These are phyloP conservation scores for Lophotriccus pileatus DNA, from an alignment of 2,797 vertebrate species.

Conservation along the genomic window DNA sequence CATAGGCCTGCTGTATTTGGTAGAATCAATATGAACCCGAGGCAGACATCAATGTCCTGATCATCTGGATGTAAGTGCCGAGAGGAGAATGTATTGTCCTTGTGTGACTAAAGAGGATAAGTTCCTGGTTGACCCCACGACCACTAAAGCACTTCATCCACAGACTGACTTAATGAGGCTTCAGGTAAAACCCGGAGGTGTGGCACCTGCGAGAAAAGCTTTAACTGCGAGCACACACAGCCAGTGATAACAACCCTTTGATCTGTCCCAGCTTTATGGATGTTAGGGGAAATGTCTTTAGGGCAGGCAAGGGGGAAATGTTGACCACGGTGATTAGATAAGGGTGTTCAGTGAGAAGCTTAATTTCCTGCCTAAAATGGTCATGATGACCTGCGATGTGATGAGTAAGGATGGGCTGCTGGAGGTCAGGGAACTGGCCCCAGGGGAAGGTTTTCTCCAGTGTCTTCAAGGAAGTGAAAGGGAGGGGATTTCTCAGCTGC, in stretches of 20 bases:
- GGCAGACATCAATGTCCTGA: neutral
- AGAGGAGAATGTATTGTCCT: neutral
- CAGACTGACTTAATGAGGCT: neutral
- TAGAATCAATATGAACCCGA: neutral
- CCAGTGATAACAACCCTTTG: neutral
- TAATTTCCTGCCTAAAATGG: slow-evolving; percentile 28
- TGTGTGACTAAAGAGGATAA: neutral
- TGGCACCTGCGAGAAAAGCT: neutral
- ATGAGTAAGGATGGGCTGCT: neutral
- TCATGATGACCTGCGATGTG: neutral
- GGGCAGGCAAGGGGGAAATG: neutral
- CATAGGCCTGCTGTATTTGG: neutral
- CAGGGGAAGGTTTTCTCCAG: neutral
- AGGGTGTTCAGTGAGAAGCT: neutral
- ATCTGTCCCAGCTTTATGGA: neutral
- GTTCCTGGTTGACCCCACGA: neutral
- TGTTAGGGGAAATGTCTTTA: neutral
- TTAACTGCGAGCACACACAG: neutral
- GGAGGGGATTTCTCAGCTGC: neutral
- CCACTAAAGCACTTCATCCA: neutral
- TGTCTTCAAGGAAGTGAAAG: neutral
- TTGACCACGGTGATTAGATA: neutral
- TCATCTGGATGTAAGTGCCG: neutral
- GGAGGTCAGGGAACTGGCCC: neutral
- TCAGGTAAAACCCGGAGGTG: neutral